Evolutionary conservation across 2,797 vertebrate genomes (phyloP).

Genomic region (Mus spretus): DNA sequence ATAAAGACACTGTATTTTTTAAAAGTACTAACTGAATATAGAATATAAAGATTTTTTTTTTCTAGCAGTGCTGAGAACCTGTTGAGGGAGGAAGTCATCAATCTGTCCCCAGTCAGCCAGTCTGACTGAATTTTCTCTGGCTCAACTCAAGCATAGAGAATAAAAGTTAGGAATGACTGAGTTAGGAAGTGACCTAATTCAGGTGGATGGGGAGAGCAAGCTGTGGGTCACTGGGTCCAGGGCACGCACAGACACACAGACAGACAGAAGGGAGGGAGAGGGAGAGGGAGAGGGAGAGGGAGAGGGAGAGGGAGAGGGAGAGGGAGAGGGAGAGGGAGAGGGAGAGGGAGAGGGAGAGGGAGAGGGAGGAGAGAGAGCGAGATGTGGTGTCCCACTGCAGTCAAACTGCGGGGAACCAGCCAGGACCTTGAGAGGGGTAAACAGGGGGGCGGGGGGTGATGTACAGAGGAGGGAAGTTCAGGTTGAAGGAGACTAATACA

Average conservation of each 20-base stretch:
- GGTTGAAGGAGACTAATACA: not conserved
- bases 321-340: too few species aligned
- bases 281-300: too few species aligned
- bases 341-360: too few species aligned
- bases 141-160: conserved; percentile 44
- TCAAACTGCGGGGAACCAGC: not conserved
- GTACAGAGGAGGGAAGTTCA: not conserved
- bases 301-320: too few species aligned
- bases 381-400: not conserved
- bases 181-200: not conserved
- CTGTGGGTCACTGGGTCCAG: not conserved
- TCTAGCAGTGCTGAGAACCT: not conserved
- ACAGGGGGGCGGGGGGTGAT: too few species aligned
- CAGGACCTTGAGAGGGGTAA: not conserved
- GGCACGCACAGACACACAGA: not conserved
- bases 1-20: not conserved
- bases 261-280: too few species aligned
- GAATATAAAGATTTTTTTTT: not conserved
- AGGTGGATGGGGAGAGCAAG: not conserved
- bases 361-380: too few species aligned
- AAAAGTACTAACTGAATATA: not conserved
- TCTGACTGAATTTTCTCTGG: conserved; percentile 60
- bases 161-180: not conserved
- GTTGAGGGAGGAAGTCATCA: conserved; percentile 23
- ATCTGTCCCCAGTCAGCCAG: conserved; percentile 3